Percentiles rank a stretch among this genome's conserved stretches.
Evolutionary conservation across 2,113 vertebrate genomes (phyloP).

Genomic region (Microtus montanus): DNA sequence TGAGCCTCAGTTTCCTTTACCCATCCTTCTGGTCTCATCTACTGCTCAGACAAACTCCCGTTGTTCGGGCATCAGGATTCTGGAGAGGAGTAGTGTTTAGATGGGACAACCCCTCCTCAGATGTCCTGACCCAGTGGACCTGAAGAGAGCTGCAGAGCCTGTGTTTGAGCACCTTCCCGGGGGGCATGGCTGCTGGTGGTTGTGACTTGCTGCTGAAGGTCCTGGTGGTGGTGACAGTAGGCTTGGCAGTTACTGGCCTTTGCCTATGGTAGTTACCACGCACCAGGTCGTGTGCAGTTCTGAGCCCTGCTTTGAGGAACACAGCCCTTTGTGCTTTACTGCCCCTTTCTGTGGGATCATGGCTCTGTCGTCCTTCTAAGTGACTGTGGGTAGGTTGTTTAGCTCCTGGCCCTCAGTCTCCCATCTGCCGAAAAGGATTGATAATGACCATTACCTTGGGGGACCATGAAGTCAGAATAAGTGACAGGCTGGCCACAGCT

Average conservation of each 20-base stretch:
- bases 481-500: neutral
- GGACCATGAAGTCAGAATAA: accelerated
- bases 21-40: neutral
- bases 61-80: neutral
- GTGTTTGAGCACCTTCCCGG: neutral
- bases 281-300: neutral
- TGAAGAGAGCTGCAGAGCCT: neutral
- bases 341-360: neutral
- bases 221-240: neutral
- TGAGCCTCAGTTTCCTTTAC: neutral
- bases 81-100: neutral
- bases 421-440: neutral
- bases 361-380: too few relatives aligned
- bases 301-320: neutral
- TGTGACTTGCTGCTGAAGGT: neutral
- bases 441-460: neutral
- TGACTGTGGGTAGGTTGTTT: neutral
- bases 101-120: neutral
- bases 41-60: neutral
- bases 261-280: neutral
- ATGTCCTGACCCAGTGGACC: accelerated
- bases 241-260: neutral
- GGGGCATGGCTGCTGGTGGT: accelerated
- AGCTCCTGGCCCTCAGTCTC: neutral
- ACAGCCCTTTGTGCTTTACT: neutral